These are phyloP conservation scores for Microplitis manilae DNA, from an alignment of 2,888 invertebrate species.

Conservation along the genomic window DNA sequence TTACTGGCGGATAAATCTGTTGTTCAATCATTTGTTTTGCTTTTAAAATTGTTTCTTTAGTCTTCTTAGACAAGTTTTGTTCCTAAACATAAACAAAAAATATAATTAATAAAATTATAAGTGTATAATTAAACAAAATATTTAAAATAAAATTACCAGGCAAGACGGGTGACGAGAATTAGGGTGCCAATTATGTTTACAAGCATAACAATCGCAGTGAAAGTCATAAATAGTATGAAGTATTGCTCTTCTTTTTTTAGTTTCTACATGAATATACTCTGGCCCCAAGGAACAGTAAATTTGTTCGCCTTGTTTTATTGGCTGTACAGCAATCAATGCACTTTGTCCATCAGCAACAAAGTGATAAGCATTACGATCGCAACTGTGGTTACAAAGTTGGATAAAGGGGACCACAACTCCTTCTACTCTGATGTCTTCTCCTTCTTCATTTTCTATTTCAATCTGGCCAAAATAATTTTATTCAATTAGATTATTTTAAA, in stretches of 20 bases:
- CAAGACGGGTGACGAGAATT: background rate
- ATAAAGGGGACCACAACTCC: background rate
- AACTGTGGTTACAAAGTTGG: background rate
- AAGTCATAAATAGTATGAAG: background rate
- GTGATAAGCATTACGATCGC: background rate
- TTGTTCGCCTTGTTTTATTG: background rate
- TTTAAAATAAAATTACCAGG: background rate
- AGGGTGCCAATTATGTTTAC: background rate
- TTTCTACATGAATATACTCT: background rate
- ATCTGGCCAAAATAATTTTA: background rate
- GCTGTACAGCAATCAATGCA: background rate
- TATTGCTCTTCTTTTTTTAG: background rate
- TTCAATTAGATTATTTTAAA: background rate
- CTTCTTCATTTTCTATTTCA: background rate
- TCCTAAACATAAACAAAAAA: background rate
- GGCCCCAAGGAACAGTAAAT: background rate
- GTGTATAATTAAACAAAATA: background rate
- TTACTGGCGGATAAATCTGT: background rate
- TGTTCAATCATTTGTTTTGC: background rate
- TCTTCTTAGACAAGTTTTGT: background rate
- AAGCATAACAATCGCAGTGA: background rate
- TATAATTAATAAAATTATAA: background rate
- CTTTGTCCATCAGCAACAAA: background rate
- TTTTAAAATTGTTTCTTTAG: background rate
- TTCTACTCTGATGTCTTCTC: background rate